Percentiles rank a stretch among this genome's conserved stretches.
These are phyloP conservation scores for Salminus brasiliensis DNA, from an alignment of 2,113 vertebrate species.

Conservation along the genomic window DNA sequence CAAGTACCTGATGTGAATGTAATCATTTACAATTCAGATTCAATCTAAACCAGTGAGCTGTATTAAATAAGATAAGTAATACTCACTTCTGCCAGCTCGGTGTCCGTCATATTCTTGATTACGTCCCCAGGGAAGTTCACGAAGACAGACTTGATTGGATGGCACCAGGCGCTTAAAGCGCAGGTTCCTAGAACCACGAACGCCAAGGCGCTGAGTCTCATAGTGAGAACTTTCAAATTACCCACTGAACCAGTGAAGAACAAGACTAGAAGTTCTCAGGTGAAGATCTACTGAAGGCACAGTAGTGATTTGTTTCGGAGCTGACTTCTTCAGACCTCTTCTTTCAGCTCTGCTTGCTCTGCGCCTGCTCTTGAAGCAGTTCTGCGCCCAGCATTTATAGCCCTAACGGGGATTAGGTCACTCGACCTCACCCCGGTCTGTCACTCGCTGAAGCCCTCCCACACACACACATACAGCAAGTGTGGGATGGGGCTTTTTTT, in stretches of 20 bases:
- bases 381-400: slow-evolving; percentile 46
- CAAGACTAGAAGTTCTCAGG: not conserved
- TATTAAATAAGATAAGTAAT: slow-evolving; percentile 21
- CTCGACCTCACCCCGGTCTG: slow-evolving; percentile 8
- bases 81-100: slow-evolving; percentile 84
- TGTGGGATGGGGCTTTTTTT: not conserved
- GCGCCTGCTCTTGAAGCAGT: not conserved
- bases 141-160: slow-evolving; percentile 67
- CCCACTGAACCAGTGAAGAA: slow-evolving; percentile 14
- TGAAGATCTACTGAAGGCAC: not conserved
- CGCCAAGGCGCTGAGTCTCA: slow-evolving; percentile 64
- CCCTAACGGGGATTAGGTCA: slow-evolving; percentile 15
- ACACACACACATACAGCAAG: not conserved
- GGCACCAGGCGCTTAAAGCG: slow-evolving; percentile 64
- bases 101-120: slow-evolving; percentile 72
- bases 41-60: not conserved
- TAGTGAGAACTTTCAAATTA: slow-evolving; percentile 57
- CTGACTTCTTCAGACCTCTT: not conserved
- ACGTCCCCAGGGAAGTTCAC: slow-evolving; percentile 84
- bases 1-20: no score
- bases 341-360: not conserved
- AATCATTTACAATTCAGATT: no score
- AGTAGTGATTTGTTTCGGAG: not conserved
- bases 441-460: slow-evolving; percentile 31
- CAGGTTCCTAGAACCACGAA: slow-evolving; percentile 69